Evolutionary conservation across 2,113 vertebrate species (phyloP).

Genomic region (Cervus canadensis): DNA sequence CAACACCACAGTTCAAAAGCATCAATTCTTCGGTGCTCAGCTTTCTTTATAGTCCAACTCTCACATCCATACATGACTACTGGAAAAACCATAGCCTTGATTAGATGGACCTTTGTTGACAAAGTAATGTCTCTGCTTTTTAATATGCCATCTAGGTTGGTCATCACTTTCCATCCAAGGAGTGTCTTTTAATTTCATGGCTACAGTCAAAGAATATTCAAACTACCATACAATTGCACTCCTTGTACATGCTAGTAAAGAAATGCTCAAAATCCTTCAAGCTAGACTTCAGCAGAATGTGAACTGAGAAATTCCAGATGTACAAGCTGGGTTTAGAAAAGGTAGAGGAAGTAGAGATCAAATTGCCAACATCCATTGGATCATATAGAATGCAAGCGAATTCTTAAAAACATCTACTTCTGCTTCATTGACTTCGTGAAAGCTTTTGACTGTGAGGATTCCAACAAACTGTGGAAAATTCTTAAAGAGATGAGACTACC

Average conservation of each 20-base stretch:
- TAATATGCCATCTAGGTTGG: not conserved
- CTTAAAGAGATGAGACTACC: not conserved
- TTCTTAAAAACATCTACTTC: not conserved
- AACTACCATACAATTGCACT: not conserved
- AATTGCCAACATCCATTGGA: not conserved
- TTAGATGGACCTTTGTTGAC: not conserved
- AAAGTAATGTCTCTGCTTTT: not conserved
- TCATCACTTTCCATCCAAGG: not conserved
- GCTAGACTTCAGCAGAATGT: not conserved
- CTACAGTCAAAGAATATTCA: not conserved
- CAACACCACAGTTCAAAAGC: not conserved
- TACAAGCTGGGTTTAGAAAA: not conserved
- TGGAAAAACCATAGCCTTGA: not conserved
- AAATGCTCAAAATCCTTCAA: not conserved
- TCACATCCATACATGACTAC: not conserved
- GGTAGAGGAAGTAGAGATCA: not conserved
- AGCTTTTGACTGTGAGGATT: not conserved
- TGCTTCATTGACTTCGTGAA: not conserved
- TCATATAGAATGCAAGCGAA: not conserved
- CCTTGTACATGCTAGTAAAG: not conserved
- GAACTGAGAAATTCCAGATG: not conserved
- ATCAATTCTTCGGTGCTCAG: fast-evolving
- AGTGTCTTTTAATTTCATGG: not conserved
- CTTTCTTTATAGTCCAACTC: not conserved
- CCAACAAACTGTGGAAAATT: not conserved